Conservation (phyloP, 2,113 vertebrate genomes). For the Psilopogon haemacephalus region DNA sequence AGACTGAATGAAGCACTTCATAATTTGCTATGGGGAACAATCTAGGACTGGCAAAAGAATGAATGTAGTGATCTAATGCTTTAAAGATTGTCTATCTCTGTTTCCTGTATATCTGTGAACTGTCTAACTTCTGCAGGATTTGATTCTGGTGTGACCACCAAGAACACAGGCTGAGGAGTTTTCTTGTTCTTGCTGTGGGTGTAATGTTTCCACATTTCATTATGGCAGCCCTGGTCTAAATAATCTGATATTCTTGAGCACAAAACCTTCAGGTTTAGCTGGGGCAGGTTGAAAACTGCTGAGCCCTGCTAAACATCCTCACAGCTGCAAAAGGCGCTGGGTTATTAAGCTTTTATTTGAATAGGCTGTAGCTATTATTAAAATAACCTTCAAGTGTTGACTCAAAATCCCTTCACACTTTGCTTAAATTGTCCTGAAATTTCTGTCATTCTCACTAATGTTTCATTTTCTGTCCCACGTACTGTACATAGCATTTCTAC, state of each 20-base stretch:
- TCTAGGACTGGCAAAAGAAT: slow-evolving; percentile 22
- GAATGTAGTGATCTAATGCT: slow-evolving; percentile 21
- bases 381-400: slow-evolving; percentile 78
- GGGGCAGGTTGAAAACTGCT: slow-evolving; percentile 61
- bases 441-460: slow-evolving; percentile 64
- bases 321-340: slow-evolving; percentile 66
- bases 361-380: slow-evolving; percentile 74
- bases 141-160: slow-evolving; percentile 44
- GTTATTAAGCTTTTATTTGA: slow-evolving; percentile 75
- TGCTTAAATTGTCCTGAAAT: slow-evolving; percentile 72
- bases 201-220: slow-evolving; percentile 31
- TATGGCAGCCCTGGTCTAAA: slow-evolving; percentile 35
- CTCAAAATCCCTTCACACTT: slow-evolving; percentile 73
- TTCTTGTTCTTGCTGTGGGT: slow-evolving; percentile 31
- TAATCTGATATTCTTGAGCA: background rate
- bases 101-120: slow-evolving; percentile 29
- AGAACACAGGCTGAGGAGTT: slow-evolving; percentile 9
- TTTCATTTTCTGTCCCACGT: slow-evolving; percentile 63
- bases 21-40: background rate
- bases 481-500: slow-evolving; percentile 41
- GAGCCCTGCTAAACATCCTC: slow-evolving; percentile 64
- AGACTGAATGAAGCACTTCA: background rate
- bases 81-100: slow-evolving; percentile 22
- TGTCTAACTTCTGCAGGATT: slow-evolving; percentile 41
- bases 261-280: slow-evolving; percentile 32